Evolutionary conservation across 2,888 invertebrate genomes (phyloP).

Genomic region (Anoncus sp.): DNA sequence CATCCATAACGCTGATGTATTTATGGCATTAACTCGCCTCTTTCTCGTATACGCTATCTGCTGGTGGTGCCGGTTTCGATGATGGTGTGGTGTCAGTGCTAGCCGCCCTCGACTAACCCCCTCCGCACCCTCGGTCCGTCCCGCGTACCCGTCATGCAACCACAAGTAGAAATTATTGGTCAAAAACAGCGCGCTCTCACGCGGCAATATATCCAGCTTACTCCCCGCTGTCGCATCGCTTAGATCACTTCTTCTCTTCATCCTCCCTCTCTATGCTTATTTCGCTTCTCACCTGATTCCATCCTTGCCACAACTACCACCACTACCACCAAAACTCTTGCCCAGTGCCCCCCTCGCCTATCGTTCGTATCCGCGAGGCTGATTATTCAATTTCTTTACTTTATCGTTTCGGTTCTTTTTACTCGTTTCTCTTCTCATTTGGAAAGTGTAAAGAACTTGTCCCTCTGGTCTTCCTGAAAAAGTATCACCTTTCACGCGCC

Average conservation of each 20-base stretch:
- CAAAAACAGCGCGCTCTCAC: conserved; percentile 81
- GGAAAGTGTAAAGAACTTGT: conserved; percentile 32
- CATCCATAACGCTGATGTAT: conserved; percentile 83
- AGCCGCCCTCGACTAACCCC: conserved; percentile 81
- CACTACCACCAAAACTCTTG: conserved; percentile 27
- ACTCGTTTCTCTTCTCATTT: conserved; percentile 30
- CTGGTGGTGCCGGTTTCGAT: conserved; percentile 51
- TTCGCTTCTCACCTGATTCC: conserved; percentile 66
- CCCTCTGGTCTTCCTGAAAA: conserved; percentile 21
- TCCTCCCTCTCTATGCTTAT: conserved; percentile 72
- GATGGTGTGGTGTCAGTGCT: conserved; percentile 63
- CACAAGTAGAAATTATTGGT: conserved; percentile 83
- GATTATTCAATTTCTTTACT: conserved; percentile 57
- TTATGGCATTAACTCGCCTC: conserved; percentile 83
- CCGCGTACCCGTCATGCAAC: conserved; percentile 85
- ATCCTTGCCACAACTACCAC: conserved; percentile 42
- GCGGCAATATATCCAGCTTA: conserved; percentile 82
- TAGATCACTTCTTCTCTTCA: conserved; percentile 81
- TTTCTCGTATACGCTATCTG: conserved; percentile 75
- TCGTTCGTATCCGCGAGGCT: conserved; percentile 47
- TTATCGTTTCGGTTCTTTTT: conserved; percentile 51
- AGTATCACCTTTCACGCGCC: conserved; percentile 40
- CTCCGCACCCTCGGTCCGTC: conserved; percentile 73
- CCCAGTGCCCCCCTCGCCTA: conserved; percentile 24
- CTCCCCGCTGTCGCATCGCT: conserved; percentile 82